Base-by-base conservation (phyloP, 2,113 vertebrate genomes). In the Salvelinus fontinalis region DNA sequence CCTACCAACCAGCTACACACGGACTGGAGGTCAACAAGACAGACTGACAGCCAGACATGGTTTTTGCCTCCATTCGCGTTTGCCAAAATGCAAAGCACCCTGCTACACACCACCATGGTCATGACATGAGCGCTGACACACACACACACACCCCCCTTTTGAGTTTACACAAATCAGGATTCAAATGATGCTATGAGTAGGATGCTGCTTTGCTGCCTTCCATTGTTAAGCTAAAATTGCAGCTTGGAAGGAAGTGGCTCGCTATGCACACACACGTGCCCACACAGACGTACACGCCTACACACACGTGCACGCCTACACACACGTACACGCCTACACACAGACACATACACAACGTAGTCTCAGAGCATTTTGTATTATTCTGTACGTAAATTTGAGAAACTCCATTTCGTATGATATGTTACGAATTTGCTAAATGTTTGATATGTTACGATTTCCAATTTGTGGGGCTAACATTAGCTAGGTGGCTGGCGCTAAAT, bases 121-220 rank as follows among this genome's bases (percentile, higher is more conserved):
- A 44, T 44, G 39, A 11, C 9, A 44, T 44, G 39, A 44, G 39
- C 39, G 9, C 39, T 44, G 39, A 44, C 39, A 44, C 16, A 20
- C 31, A 34, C 31, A 57, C 51, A 57, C 51, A 26, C 26, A 26
- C 13, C 14, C 39, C 0, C 39, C 54, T 6, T 57, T 7, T 57
- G 54, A 39, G 75, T 75, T 79, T 84, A 86, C 69, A 13, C 83
- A 86, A 90, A 90, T 85, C 16, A 82, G 77, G 66, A 88, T 88
- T 84, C 83, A 89, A 89, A 88, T 90, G 16, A 49, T 31, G 9
- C 34, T 29, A 39, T 65, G 64, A n/a, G 27, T 44, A 71, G 71
- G 67, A 44, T 44, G 39, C 39, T 11, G 39, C 39, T 12, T 44
- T 11, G 39, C 44, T 6, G 29, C 6, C 48, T 39, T 27, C 48